A percentile compares a stretch with the other conserved stretches of the same genome.
Evolutionary conservation across 2,888 invertebrate genomes (phyloP).

Genomic region (Mamestra brassicae): DNA sequence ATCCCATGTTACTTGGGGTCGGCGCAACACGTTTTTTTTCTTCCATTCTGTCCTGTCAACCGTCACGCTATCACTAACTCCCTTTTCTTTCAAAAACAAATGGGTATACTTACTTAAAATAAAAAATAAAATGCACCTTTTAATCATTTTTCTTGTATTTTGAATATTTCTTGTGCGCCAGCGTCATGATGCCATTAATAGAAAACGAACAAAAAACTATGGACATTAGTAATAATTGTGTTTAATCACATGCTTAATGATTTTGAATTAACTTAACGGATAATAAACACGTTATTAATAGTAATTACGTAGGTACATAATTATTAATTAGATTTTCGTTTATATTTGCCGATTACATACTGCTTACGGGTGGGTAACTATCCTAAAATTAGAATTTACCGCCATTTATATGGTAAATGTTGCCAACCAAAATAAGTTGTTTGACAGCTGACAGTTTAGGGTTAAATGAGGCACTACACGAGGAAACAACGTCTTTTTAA

Average conservation of each 20-base stretch:
- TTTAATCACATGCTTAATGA: background rate
- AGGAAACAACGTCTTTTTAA: too few species aligned
- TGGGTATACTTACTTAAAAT: constrained; percentile 32
- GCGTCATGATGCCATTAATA: too few species aligned
- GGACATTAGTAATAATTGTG: background rate
- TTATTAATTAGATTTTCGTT: background rate
- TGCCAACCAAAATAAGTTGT: too few species aligned
- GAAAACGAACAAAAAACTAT: background rate
- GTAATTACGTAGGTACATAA: background rate
- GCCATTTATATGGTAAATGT: background rate
- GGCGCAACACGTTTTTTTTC: too few species aligned
- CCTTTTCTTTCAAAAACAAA: background rate
- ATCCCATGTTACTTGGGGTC: too few species aligned
- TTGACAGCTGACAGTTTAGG: too few species aligned
- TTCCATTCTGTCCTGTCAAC: too few species aligned
- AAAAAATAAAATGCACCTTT: constrained; percentile 17
- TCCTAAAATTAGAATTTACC: background rate
- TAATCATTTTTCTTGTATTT: constrained; percentile 21
- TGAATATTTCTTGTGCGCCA: background rate
- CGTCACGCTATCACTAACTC: too few species aligned
- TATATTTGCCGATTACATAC: background rate
- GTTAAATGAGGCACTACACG: too few species aligned
- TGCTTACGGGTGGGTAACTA: background rate
- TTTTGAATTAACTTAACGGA: constrained; percentile 15
- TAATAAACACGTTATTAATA: background rate